Evolutionary conservation across 2,113 vertebrate species (phyloP).

Genomic region (Trematocara variabile): DNA sequence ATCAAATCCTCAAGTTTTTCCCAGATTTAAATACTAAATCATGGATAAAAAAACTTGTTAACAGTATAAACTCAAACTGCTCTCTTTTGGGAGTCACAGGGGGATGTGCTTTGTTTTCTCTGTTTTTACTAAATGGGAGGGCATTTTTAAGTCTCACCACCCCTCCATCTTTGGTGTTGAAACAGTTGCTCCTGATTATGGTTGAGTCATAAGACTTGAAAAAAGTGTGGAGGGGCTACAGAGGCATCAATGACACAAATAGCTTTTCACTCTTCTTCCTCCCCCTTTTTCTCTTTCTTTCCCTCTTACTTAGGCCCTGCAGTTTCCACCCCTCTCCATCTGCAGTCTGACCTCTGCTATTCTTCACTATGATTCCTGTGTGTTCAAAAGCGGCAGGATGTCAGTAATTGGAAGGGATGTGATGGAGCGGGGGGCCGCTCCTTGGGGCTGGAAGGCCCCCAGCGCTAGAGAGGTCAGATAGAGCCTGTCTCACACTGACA

Average conservation of each 20-base stretch:
- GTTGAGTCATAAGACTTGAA: slow-evolving; percentile 62
- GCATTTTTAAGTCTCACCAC: slow-evolving; percentile 49
- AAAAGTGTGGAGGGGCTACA: slow-evolving; percentile 47
- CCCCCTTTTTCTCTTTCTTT: slow-evolving; percentile 58
- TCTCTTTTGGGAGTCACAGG: slow-evolving; percentile 5
- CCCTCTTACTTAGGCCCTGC: slow-evolving; percentile 60
- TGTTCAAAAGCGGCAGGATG: slow-evolving; percentile 77
- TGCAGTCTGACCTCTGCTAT: slow-evolving; percentile 79
- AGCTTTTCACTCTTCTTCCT: slow-evolving; percentile 63
- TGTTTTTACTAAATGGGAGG: slow-evolving; percentile 30
- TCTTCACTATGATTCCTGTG: slow-evolving; percentile 75
- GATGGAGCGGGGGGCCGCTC: slow-evolving; percentile 68
- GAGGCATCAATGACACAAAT: slow-evolving; percentile 75
- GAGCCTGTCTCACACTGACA: slow-evolving; percentile 70
- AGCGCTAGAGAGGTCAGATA: slow-evolving; percentile 66
- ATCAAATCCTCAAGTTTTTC: neutral
- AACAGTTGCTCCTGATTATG: slow-evolving; percentile 79
- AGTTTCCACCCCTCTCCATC: slow-evolving; percentile 74
- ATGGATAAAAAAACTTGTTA: neutral
- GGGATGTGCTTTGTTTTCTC: slow-evolving; percentile 41
- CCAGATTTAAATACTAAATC: neutral
- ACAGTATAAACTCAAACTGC: slow-evolving; percentile 7
- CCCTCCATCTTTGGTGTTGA: slow-evolving; percentile 69
- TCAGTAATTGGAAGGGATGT: slow-evolving; percentile 80
- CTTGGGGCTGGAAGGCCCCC: slow-evolving; percentile 63